Percentiles rank a stretch among this genome's conserved stretches.
Conservation (phyloP, 1,140 invertebrate species). For the Drosophila biarmipes region DNA sequence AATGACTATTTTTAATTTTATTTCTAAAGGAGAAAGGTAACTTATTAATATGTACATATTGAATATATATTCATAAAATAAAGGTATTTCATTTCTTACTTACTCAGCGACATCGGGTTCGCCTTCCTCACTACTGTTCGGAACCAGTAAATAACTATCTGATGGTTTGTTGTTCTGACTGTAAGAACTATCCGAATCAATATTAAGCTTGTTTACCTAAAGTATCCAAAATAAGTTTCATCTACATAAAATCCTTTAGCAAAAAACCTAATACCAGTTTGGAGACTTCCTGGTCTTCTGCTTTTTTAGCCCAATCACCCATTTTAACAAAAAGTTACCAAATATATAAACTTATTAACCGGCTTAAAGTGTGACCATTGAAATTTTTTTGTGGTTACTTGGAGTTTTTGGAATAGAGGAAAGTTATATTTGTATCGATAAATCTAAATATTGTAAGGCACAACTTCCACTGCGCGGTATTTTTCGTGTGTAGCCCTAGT, state of each 20-base stretch:
- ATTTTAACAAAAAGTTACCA: conserved; percentile 12
- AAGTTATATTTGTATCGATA: too few species aligned
- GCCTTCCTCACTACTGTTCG: conserved; percentile 24
- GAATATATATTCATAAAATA: too few species aligned
- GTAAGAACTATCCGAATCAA: conserved; percentile 9
- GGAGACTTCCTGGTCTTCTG: conserved; percentile 76
- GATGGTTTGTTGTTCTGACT: conserved; percentile 8
- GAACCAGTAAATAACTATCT: conserved; percentile 18
- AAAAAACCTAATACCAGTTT: conserved; percentile 52
- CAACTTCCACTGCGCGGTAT: too few species aligned
- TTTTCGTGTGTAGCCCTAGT: too few species aligned
- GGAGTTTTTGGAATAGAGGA: too few species aligned
- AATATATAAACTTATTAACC: too few species aligned
- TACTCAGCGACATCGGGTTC: conserved; percentile 67
- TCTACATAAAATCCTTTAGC: not conserved
- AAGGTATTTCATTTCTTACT: not conserved
- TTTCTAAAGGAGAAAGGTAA: too few species aligned
- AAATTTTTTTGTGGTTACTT: too few species aligned
- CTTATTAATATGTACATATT: too few species aligned
- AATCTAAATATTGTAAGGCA: too few species aligned
- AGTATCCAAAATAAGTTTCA: not conserved
- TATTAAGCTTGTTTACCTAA: conserved; percentile 54
- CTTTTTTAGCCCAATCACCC: conserved; percentile 78
- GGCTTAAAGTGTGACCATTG: too few species aligned
- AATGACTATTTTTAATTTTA: too few species aligned